Percentiles rank a stretch among this genome's conserved stretches.
Evolutionary conservation across 2,113 vertebrate genomes (phyloP).

Genomic region (Eretmochelys imbricata): DNA sequence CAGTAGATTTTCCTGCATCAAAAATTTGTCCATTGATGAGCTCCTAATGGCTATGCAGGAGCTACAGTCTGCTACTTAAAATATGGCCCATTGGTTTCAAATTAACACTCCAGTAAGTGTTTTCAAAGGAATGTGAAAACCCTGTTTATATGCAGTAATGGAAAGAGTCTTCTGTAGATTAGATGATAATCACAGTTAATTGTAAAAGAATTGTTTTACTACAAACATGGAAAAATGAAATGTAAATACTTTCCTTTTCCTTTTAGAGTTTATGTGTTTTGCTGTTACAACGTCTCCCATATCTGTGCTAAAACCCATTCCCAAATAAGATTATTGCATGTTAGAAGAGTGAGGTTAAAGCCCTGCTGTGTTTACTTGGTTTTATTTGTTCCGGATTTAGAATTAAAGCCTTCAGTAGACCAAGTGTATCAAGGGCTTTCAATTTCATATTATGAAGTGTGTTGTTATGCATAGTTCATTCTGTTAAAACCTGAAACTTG

Average conservation of each 20-base stretch:
- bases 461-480: constrained; percentile 32
- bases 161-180: constrained; percentile 8
- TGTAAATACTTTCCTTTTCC: not conserved
- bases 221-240: constrained; percentile 6
- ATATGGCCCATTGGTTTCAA: constrained; percentile 17
- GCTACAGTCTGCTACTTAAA: not conserved
- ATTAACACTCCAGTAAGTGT: not conserved
- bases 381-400: constrained; percentile 65
- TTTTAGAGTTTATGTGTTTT: not conserved
- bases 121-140: constrained; percentile 36
- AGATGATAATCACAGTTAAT: constrained; percentile 31
- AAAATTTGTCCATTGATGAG: not conserved
- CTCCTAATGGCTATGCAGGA: not conserved
- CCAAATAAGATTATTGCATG: constrained; percentile 25
- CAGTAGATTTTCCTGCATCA: not conserved
- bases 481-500: constrained; percentile 39
- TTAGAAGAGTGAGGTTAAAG: constrained; percentile 26
- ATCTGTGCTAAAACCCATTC: not conserved
- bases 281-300: not conserved
- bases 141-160: not conserved
- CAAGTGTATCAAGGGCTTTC: constrained; percentile 37
- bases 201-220: constrained; percentile 37
- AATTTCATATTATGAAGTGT: constrained; percentile 41
- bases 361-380: constrained; percentile 36
- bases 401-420: constrained; percentile 42